Evolutionary conservation across 1,140 invertebrate genomes (phyloP).

Genomic region (Pogonognathellus flavescens): DNA sequence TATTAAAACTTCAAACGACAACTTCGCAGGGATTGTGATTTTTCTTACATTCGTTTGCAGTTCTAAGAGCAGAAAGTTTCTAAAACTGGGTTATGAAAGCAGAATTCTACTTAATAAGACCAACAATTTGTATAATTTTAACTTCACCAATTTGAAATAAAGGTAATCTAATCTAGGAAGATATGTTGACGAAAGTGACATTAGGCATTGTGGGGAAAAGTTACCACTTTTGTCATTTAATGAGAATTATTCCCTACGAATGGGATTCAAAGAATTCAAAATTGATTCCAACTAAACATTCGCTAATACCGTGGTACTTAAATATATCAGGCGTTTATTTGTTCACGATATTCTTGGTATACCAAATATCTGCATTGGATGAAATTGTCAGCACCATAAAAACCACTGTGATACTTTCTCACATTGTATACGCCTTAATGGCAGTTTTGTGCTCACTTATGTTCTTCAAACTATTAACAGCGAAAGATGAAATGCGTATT

Average conservation of each 20-base stretch:
- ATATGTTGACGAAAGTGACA: not conserved
- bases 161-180: no score
- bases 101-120: no score
- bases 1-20: no score
- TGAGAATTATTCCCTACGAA: not conserved
- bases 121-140: no score
- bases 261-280: not conserved
- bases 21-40: no score
- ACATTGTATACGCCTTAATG: not conserved
- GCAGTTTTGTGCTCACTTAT: not conserved
- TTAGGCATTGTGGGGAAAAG: not conserved
- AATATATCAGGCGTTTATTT: not conserved
- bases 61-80: no score
- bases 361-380: not conserved
- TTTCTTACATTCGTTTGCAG: no score
- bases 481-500: not conserved
- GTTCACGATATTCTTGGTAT: not conserved
- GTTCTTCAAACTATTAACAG: not conserved
- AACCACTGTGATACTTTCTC: not conserved
- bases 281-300: not conserved
- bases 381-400: not conserved
- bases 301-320: not conserved
- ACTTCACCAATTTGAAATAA: no score
- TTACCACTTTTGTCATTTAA: not conserved
- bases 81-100: no score